Evolutionary conservation across 2,888 invertebrate species (phyloP).

Genomic region (Epinotia ramella): DNA sequence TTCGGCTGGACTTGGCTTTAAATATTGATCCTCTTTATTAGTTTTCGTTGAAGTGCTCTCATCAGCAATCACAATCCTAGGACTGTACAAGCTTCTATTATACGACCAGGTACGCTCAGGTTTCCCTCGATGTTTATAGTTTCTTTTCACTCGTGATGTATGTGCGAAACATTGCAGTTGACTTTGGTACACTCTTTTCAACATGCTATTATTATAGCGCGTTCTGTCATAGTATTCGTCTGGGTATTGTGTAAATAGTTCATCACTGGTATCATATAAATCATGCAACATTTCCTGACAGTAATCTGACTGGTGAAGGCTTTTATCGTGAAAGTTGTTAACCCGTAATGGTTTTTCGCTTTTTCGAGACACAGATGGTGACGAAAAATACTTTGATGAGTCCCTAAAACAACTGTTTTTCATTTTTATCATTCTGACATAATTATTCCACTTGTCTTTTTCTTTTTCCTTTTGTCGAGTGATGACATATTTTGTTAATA

Average conservation of each 20-base stretch:
- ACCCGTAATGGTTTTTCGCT: conserved; percentile 49
- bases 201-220: background rate
- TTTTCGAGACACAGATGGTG: conserved; percentile 44
- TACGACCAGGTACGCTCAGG: background rate
- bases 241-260: background rate
- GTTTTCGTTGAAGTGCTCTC: background rate
- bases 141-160: background rate
- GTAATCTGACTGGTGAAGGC: background rate
- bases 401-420: conserved; percentile 56
- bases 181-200: background rate
- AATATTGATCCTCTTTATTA: background rate
- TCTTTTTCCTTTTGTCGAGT: conserved; percentile 65
- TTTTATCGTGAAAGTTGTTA: conserved; percentile 54
- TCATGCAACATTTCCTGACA: conserved; percentile 4
- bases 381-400: conserved; percentile 30
- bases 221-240: background rate
- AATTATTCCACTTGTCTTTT: conserved; percentile 67
- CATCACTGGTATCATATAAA: background rate
- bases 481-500: conserved; percentile 61
- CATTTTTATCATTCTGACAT: conserved; percentile 67
- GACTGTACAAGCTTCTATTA: background rate
- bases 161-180: background rate
- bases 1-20: background rate
- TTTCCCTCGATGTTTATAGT: background rate
- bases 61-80: background rate